Percentiles rank a stretch among this genome's conserved stretches.
Evolutionary conservation across 1,140 invertebrate species (phyloP).

Genomic region (Drosophila yakuba): DNA sequence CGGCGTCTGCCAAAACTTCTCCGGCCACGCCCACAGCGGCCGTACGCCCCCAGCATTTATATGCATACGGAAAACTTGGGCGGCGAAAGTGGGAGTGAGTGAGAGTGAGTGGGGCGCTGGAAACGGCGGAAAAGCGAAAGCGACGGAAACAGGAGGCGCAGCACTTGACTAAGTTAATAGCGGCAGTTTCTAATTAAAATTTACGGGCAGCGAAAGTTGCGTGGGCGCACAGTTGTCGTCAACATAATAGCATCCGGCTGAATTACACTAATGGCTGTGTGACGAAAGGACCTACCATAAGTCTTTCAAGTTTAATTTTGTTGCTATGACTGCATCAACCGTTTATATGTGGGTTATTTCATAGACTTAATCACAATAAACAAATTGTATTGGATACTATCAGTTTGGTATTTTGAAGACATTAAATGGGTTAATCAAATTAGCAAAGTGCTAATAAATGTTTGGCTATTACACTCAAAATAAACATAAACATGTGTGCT

Average conservation of each 20-base stretch:
- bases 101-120: conserved; percentile 16
- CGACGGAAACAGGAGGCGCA: conserved; percentile 25
- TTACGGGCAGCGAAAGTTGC: conserved; percentile 55
- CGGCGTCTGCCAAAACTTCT: conserved; percentile 45
- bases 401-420: too few relatives aligned
- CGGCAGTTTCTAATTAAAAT: conserved; percentile 80
- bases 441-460: too few relatives aligned
- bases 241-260: conserved; percentile 11
- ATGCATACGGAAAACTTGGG: conserved; percentile 69
- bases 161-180: conserved; percentile 76
- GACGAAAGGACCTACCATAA: too few relatives aligned
- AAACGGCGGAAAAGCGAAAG: neutral
- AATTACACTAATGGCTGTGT: neutral
- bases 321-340: too few relatives aligned
- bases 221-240: conserved; percentile 19
- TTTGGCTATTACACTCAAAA: too few relatives aligned
- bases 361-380: too few relatives aligned
- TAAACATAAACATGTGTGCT: too few relatives aligned
- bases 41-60: conserved; percentile 43
- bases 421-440: too few relatives aligned
- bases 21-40: conserved; percentile 4
- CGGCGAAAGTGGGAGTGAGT: conserved; percentile 1
- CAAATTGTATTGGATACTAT: too few relatives aligned
- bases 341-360: too few relatives aligned
- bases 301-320: too few relatives aligned